These are phyloP conservation scores for Labeo rohita DNA, from an alignment of 2,113 vertebrate genomes.

Conservation along the genomic window DNA sequence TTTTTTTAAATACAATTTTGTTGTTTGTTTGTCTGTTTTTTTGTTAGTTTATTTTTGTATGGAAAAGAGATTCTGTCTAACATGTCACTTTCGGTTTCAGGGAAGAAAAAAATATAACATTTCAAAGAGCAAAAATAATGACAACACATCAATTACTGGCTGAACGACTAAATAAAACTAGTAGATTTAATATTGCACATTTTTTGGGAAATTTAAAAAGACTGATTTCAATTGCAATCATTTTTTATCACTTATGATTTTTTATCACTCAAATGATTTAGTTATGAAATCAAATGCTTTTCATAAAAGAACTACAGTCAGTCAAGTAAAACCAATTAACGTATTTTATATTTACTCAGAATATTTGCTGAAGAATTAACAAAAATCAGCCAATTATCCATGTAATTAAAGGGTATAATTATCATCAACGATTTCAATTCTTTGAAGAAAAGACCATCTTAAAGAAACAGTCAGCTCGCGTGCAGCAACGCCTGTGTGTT, in stretches of 20 bases:
- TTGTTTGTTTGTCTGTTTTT: no score
- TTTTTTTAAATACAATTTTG: no score
- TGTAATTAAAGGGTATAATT: not conserved
- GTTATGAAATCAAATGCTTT: not conserved
- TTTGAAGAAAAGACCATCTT: not conserved
- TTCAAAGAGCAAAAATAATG: not conserved
- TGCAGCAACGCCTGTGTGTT: not conserved
- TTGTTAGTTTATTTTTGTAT: not conserved
- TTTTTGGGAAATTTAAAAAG: not conserved
- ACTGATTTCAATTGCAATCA: not conserved
- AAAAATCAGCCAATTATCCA: conserved; percentile 1
- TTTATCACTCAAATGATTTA: not conserved
- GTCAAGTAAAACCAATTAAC: not conserved
- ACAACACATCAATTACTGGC: not conserved
- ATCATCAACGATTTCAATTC: not conserved
- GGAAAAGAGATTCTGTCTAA: not conserved
- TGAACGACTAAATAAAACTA: not conserved
- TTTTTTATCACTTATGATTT: not conserved
- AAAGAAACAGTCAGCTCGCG: not conserved
- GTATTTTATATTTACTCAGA: not conserved
- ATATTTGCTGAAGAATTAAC: not conserved
- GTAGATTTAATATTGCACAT: not conserved
- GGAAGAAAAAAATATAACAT: not conserved
- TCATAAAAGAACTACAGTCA: not conserved
- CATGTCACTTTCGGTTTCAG: not conserved